A percentile compares a stretch with the other conserved stretches of the same genome.
Conservation (phyloP, 2,797 vertebrate genomes). For the Alca torda region DNA sequence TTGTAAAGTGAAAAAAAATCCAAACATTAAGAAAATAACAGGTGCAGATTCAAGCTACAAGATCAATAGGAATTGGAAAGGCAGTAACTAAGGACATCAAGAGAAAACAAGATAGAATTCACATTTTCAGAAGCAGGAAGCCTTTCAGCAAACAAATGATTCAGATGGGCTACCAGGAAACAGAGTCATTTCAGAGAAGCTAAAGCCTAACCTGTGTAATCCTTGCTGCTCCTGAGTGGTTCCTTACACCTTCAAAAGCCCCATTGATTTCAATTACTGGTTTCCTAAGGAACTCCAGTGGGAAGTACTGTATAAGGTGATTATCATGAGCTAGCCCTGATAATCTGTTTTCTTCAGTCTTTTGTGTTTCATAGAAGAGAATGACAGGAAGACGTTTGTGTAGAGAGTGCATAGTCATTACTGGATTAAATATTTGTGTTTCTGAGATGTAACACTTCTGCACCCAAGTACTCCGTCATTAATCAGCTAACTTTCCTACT, state of each 20-base stretch:
- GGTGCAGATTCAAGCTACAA: neutral
- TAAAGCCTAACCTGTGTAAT: neutral
- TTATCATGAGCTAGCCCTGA: neutral
- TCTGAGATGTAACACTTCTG: neutral
- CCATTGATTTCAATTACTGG: neutral
- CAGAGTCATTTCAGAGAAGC: neutral
- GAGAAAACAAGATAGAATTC: neutral
- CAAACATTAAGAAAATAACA: neutral
- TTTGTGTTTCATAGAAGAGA: neutral
- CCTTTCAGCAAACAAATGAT: neutral
- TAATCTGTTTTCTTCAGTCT: neutral
- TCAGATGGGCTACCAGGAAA: neutral
- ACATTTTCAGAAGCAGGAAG: neutral
- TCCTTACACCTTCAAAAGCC: neutral
- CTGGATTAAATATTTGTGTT: neutral
- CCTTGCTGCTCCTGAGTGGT: neutral
- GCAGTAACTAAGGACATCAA: neutral
- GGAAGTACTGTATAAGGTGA: neutral
- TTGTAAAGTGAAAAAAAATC: neutral
- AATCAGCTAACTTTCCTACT: neutral
- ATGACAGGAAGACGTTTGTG: neutral
- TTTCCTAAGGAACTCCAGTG: neutral
- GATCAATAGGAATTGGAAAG: neutral
- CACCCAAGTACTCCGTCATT: rapidly evolving
- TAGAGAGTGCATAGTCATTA: neutral